Evolutionary conservation across 2,888 invertebrate genomes (phyloP).

Genomic region (Crioceris asparagi): DNA sequence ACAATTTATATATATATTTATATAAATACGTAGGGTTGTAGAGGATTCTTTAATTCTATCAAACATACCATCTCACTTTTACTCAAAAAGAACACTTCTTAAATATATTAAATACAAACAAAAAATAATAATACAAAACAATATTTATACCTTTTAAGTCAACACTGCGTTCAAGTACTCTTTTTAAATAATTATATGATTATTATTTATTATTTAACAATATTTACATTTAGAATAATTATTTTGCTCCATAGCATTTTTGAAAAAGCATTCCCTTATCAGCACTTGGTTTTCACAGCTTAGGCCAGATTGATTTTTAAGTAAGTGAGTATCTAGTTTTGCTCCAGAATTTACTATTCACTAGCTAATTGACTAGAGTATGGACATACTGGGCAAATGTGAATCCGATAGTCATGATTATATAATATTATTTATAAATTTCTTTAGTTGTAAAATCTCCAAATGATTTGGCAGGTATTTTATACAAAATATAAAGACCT

Average conservation of each 20-base stretch:
- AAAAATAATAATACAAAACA: conserved; percentile 15
- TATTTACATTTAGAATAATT: conserved; percentile 49
- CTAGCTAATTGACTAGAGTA: no score
- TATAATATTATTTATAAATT: no score
- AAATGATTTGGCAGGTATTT: no score
- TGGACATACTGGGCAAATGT: no score
- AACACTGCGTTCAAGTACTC: conserved; percentile 23
- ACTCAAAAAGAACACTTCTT: conserved; percentile 13
- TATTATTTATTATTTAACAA: conserved; percentile 40
- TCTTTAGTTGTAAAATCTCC: no score
- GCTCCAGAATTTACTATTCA: no score
- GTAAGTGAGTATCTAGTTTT: not conserved
- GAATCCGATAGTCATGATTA: no score
- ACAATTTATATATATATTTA: conserved; percentile 16
- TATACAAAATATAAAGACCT: no score
- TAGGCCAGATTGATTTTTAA: conserved; percentile 7
- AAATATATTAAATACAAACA: conserved; percentile 9
- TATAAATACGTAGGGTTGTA: no score
- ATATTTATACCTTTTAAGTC: no score
- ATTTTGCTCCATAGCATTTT: conserved; percentile 22
- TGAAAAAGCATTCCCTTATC: not conserved
- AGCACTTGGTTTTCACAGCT: not conserved
- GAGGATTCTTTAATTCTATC: conserved; percentile 25
- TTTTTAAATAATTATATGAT: conserved; percentile 17
- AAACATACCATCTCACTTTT: conserved; percentile 28